phyloP scores from a whole-genome alignment of 2,888 invertebrate genomes.

The Agrotis ipsilon region DNA sequence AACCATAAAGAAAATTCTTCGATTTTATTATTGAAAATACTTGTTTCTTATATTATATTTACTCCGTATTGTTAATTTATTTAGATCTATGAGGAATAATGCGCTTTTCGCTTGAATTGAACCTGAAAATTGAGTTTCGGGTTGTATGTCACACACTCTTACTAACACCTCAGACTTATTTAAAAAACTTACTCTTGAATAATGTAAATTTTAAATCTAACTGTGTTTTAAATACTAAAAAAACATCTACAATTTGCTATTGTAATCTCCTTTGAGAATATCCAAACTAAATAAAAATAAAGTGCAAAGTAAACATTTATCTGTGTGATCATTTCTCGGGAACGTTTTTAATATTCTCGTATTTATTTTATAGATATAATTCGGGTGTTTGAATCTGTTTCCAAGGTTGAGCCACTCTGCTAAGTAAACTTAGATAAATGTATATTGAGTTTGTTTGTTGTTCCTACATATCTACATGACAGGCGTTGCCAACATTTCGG shows the following conservation, averaged over 20 bases:
- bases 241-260: conserved; percentile 26
- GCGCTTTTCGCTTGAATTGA: too few species aligned
- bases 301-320: conserved; percentile 14
- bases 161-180: conserved; percentile 2
- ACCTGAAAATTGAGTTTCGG: too few species aligned
- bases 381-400: conserved; percentile 56
- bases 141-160: too few species aligned
- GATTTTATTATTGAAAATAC: too few species aligned
- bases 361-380: conserved; percentile 59
- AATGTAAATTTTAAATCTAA: conserved; percentile 47
- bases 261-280: conserved; percentile 22
- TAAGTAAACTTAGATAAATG: conserved; percentile 79
- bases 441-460: conserved; percentile 77
- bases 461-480: conserved; percentile 47
- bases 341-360: conserved; percentile 49
- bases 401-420: conserved; percentile 78
- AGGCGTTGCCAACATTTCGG: conserved; percentile 63
- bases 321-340: conserved; percentile 37
- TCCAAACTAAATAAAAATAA: conserved; percentile 15
- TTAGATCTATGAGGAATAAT: too few species aligned
- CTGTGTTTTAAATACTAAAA: conserved; percentile 29
- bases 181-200: conserved; percentile 39
- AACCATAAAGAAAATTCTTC: too few species aligned
- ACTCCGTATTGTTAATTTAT: too few species aligned
- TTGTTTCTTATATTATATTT: too few species aligned